phyloP scores from a whole-genome alignment of 2,888 invertebrate genomes.

The Ectemnius cavifrons region DNA sequence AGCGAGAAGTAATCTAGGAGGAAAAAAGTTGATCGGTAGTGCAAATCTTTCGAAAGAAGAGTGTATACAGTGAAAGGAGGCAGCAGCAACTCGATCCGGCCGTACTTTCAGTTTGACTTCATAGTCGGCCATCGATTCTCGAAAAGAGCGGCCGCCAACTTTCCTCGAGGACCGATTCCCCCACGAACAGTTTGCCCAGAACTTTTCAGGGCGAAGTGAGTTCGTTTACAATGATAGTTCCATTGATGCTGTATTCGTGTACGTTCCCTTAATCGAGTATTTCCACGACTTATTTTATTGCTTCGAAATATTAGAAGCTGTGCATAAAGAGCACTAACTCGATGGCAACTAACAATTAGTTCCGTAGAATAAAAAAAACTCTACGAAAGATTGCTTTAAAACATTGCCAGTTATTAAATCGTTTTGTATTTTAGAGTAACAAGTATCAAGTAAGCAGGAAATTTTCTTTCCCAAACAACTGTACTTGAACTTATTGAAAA shows the following conservation, averaged over 20 bases:
- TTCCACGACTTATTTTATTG: not conserved
- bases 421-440: no score
- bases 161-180: conserved; percentile 26
- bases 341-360: no score
- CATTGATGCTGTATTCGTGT: conserved; percentile 30
- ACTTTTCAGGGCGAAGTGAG: conserved; percentile 33
- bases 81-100: not conserved
- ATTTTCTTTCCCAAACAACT: no score
- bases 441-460: no score
- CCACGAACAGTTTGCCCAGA: conserved; percentile 23
- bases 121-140: conserved; percentile 25
- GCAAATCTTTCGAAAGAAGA: conserved; percentile 3
- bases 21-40: not conserved
- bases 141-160: conserved; percentile 25
- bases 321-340: no score
- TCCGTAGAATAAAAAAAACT: no score
- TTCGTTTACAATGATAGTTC: conserved; percentile 31
- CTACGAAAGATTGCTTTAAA: no score
- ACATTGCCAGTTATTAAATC: no score
- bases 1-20: not conserved
- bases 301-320: no score
- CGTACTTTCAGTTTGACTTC: conserved; percentile 6
- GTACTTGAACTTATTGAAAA: no score
- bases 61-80: no score
- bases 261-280: not conserved